Evolutionary conservation across 2,797 vertebrate species (phyloP), one percentile per base, ranked within the genome.

Genomic region (Agapornis canus): DNA sequence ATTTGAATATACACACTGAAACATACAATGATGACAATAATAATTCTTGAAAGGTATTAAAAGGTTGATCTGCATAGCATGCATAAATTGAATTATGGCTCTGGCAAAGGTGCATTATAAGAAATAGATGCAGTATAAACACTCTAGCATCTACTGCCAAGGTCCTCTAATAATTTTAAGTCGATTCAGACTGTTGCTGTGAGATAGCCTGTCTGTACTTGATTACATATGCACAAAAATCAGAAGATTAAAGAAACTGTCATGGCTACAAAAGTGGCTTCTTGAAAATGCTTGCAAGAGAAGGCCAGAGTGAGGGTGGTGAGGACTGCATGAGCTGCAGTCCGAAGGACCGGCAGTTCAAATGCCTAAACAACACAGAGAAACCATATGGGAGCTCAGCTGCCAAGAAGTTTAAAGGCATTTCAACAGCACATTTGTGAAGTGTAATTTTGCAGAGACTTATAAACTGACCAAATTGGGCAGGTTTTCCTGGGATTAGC

Each of bases 41-140:
- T 95, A 69, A 76, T 96, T 96, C 93, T 88, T 94, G 91, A 91
- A 96, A 95, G 73, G 90, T 95, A 95, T 84, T 91, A 91, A 81
- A 81, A 92, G 88, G 88, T 86, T 94, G 65, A 91, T 94, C 79
- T 5, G 1, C 69, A 35, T 35, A 35, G 35, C 35, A 54, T 29
- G 47, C 54, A 83, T 69, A 91, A 94, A 91, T 88, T 92, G 77
- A 94, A 88, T 94, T 94, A 91, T 8, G 22, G 17, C n/a, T 71
- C 87, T 96, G 94, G 93, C 90, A 94, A 91, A 86, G 57, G 39
- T 54, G 42, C 65, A 25, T 69, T 78, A 25, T 73, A 94, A 92
- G 87, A 95, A 93, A 95, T 32, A 80, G 87, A 94, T 3, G 5
- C 7, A 71, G n/a, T 75, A 75, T 78, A 94, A 96, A 88, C 43